These are phyloP conservation scores for Tupaia tana DNA, from an alignment of 2,113 vertebrate genomes.

Conservation along the genomic window DNA sequence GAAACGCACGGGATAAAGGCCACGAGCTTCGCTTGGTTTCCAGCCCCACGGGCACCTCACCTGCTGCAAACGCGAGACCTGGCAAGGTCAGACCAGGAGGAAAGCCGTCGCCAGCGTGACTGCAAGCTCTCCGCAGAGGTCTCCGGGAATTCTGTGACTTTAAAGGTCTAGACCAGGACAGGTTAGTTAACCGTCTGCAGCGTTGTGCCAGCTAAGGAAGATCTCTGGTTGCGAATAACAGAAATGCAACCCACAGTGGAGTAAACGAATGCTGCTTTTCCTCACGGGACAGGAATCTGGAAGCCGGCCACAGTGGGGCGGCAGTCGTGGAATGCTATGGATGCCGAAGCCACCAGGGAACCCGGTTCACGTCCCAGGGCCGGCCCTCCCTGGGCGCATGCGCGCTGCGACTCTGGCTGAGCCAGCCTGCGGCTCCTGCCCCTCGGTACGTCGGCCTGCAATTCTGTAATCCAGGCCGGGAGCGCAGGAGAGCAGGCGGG, in stretches of 20 bases:
- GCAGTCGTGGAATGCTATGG: too few relatives aligned
- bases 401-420: too few relatives aligned
- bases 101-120: conserved; percentile 54
- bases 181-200: conserved; percentile 38
- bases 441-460: too few relatives aligned
- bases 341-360: too few relatives aligned
- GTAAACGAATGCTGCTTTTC: conserved; percentile 20
- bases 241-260: not conserved
- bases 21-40: conserved; percentile 64
- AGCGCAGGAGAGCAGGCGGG: too few relatives aligned
- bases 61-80: conserved; percentile 55
- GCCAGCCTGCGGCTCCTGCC: too few relatives aligned
- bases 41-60: conserved; percentile 62
- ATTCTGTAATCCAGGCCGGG: too few relatives aligned
- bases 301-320: not conserved
- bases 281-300: not conserved
- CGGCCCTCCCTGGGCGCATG: too few relatives aligned
- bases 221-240: conserved; percentile 10
- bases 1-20: conserved; percentile 69
- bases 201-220: not conserved
- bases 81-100: conserved; percentile 67
- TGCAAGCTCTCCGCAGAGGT: conserved; percentile 38
- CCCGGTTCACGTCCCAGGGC: too few relatives aligned
- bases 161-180: conserved; percentile 18
- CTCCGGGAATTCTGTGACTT: conserved; percentile 59